Evolutionary conservation across 2,113 vertebrate genomes (phyloP).

Genomic region (Coptodon bakossiorum): DNA sequence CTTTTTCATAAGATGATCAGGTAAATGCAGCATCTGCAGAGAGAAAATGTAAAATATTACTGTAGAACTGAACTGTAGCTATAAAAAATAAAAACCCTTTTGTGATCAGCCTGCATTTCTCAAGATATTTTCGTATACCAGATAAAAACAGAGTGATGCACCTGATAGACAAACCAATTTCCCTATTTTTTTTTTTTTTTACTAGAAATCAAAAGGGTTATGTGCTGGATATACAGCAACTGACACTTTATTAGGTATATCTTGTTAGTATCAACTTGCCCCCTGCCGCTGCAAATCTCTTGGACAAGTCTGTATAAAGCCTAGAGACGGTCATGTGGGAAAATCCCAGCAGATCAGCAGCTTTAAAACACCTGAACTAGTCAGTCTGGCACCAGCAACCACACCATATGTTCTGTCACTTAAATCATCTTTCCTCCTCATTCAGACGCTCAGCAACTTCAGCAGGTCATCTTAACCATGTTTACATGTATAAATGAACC

Average conservation of each 20-base stretch:
- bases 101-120: not conserved
- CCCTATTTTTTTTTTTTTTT: not conserved
- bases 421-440: not conserved
- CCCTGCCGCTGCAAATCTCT: not conserved
- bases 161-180: not conserved
- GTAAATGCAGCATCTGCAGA: constrained; percentile 47
- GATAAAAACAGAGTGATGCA: not conserved
- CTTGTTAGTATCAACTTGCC: not conserved
- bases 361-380: not conserved
- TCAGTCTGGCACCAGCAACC: not conserved
- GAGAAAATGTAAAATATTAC: not conserved
- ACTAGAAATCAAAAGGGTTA: not conserved
- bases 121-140: not conserved
- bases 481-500: not conserved
- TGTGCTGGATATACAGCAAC: not conserved
- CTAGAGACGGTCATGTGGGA: not conserved
- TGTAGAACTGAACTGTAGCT: not conserved
- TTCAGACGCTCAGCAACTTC: not conserved
- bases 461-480: not conserved
- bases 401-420: not conserved
- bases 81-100: not conserved
- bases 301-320: not conserved
- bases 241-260: not conserved
- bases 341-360: not conserved
- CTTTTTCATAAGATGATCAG: not conserved